A percentile compares a stretch with the other conserved stretches of the same genome.
These are phyloP conservation scores for Drosophila sturtevanti DNA, from an alignment of 1,140 invertebrate genomes.

Conservation along the genomic window DNA sequence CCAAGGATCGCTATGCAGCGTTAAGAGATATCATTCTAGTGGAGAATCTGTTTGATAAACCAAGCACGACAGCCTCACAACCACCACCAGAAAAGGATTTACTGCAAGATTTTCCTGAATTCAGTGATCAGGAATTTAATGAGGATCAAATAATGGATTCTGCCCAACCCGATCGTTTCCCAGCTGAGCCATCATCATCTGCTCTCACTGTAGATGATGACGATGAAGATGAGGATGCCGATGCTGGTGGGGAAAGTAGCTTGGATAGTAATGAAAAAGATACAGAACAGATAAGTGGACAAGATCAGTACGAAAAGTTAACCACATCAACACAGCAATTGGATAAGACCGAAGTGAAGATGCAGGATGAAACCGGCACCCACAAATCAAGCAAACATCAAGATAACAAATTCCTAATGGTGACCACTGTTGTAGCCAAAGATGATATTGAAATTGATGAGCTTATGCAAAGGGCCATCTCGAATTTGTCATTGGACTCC, in stretches of 20 bases:
- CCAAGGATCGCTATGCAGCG: constrained; percentile 88
- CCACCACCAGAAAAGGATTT: constrained; percentile 54
- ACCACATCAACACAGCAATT: constrained; percentile 74
- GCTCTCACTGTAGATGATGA: constrained; percentile 74
- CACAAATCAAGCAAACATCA: constrained; percentile 42
- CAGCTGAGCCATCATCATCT: constrained; percentile 72
- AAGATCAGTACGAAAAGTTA: constrained; percentile 76
- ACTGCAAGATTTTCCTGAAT: constrained; percentile 71
- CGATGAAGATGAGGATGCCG: constrained; percentile 73
- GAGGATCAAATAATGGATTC: constrained; percentile 78
- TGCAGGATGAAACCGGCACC: constrained; percentile 15
- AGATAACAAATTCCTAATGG: constrained; percentile 73
- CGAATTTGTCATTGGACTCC: constrained; percentile 78
- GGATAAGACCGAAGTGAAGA: constrained; percentile 49
- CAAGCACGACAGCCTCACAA: constrained; percentile 33
- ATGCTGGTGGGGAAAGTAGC: constrained; percentile 69
- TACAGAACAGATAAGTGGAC: constrained; percentile 53
- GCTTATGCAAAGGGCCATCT: constrained; percentile 81
- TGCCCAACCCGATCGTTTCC: constrained; percentile 41
- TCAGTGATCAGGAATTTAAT: constrained; percentile 73
- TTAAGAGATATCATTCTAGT: constrained; percentile 87
- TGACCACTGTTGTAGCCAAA: constrained; percentile 45
- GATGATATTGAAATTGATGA: constrained; percentile 82
- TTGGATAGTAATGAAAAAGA: constrained; percentile 74
- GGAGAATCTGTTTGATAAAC: constrained; percentile 85